phyloP scores from a whole-genome alignment of 2,888 invertebrate genomes.

The Chrysolina oricalcia region DNA sequence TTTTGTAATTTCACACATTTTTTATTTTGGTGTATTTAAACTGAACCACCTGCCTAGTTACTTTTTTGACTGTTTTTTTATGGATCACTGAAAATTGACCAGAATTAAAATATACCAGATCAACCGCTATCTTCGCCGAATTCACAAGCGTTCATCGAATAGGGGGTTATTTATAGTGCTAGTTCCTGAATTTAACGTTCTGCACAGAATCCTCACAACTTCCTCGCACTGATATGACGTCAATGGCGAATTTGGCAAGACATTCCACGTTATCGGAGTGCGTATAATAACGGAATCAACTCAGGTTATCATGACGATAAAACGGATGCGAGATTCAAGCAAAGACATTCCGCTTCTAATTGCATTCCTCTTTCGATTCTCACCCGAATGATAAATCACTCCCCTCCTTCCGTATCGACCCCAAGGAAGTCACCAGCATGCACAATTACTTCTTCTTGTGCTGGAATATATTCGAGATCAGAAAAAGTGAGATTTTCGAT shows the following conservation, averaged over 20 bases:
- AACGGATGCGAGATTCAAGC: slow-evolving; percentile 63
- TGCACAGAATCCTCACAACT: neutral
- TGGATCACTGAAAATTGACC: too few relatives aligned
- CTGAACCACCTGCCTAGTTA: too few relatives aligned
- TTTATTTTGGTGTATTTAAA: too few relatives aligned
- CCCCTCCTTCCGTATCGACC: slow-evolving; percentile 57
- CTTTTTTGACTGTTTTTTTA: too few relatives aligned
- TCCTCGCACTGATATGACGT: neutral
- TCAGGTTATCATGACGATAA: slow-evolving; percentile 60
- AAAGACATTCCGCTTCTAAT: slow-evolving; percentile 67
- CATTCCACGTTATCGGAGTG: slow-evolving; percentile 5
- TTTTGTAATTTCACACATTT: too few relatives aligned
- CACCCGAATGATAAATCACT: slow-evolving; percentile 65
- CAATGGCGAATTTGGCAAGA: neutral
- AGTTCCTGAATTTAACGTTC: neutral
- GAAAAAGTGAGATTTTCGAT: slow-evolving; percentile 57
- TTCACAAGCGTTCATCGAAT: neutral
- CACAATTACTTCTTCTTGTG: slow-evolving; percentile 62
- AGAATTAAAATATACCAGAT: neutral
- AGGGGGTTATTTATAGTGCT: neutral
- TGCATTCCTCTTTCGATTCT: slow-evolving; percentile 68
- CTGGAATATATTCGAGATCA: slow-evolving; percentile 53
- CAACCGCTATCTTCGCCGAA: neutral
- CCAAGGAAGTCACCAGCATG: slow-evolving; percentile 61
- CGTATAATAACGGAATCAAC: slow-evolving; percentile 51